Conservation (phyloP, 2,113 vertebrate genomes). For the Dendrocopos noguchii region DNA sequence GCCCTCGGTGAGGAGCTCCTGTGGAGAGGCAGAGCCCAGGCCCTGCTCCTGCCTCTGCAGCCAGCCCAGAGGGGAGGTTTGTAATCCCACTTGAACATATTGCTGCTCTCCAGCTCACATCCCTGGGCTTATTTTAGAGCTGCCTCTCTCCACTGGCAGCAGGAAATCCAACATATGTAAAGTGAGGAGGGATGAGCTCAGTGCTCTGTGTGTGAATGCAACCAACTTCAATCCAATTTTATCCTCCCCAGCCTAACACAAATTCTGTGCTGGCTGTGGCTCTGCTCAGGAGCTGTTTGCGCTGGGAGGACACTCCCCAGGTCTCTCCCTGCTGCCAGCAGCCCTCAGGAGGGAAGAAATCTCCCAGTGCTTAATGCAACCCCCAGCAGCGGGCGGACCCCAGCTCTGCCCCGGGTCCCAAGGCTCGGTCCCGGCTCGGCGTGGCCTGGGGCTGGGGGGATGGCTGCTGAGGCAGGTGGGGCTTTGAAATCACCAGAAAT, state of each 20-base stretch:
- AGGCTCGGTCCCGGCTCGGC: neutral
- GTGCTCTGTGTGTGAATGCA: constrained; percentile 24
- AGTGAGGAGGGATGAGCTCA: constrained; percentile 42
- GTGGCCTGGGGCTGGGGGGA: neutral
- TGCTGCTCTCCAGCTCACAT: constrained; percentile 56
- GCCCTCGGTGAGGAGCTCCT: neutral
- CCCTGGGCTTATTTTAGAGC: constrained; percentile 60
- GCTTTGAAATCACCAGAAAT: constrained; percentile 10
- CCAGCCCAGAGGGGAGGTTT: constrained; percentile 27
- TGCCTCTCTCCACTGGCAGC: constrained; percentile 21
- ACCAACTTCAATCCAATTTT: constrained; percentile 65
- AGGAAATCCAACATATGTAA: constrained; percentile 46
- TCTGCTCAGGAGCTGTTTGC: constrained; percentile 52
- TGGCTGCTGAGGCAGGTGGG: constrained; percentile 19
- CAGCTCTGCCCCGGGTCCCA: constrained; percentile 17
- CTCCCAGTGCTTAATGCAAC: constrained; percentile 29
- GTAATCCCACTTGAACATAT: constrained; percentile 53
- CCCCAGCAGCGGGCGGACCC: neutral
- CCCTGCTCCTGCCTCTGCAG: constrained; percentile 51
- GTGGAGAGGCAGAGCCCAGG: neutral
- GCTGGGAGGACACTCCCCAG: constrained; percentile 30
- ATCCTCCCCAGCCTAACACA: constrained; percentile 42
- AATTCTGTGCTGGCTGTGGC: constrained; percentile 46
- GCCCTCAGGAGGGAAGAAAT: neutral
- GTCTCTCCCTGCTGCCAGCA: neutral